phyloP scores from a whole-genome alignment of 2,888 invertebrate species.

The Tridacna crocea region DNA sequence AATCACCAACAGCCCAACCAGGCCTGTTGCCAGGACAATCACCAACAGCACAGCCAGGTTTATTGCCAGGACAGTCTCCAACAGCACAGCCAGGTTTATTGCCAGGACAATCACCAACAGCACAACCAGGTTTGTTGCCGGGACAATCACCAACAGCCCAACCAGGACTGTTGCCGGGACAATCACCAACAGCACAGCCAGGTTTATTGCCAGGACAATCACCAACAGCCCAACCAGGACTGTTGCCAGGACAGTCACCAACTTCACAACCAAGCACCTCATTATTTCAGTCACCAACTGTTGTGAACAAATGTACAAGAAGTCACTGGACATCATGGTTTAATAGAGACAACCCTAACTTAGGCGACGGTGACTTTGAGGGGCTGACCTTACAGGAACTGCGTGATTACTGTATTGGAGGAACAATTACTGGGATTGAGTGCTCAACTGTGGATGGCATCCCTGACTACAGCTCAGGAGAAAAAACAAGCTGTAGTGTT shows the following conservation, averaged over 20 bases:
- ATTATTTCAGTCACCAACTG: slow-evolving; percentile 31
- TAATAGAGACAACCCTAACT: slow-evolving; percentile 71
- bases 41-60: slow-evolving; percentile 53
- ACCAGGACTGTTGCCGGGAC: slow-evolving; percentile 33
- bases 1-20: slow-evolving; percentile 53
- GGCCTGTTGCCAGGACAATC: slow-evolving; percentile 39
- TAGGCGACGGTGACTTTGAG: slow-evolving; percentile 70
- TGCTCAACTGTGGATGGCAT: slow-evolving; percentile 72
- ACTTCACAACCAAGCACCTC: slow-evolving; percentile 37
- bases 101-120: slow-evolving; percentile 56
- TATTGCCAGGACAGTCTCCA: slow-evolving; percentile 41
- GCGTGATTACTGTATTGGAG: slow-evolving; percentile 69
- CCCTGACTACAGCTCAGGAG: slow-evolving; percentile 68
- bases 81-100: slow-evolving; percentile 45
- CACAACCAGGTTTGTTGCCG: slow-evolving; percentile 28
- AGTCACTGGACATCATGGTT: slow-evolving; percentile 71
- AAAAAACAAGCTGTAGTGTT: slow-evolving; percentile 83
- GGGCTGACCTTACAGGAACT: slow-evolving; percentile 59
- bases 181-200: slow-evolving; percentile 53
- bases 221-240: slow-evolving; percentile 41
- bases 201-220: slow-evolving; percentile 31
- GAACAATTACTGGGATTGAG: slow-evolving; percentile 75
- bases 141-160: slow-evolving; percentile 49
- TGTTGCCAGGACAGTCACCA: slow-evolving; percentile 34
- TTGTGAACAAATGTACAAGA: slow-evolving; percentile 42